Evolutionary conservation across 2,113 vertebrate genomes (phyloP), one percentile per base, ranked within the genome.

Genomic region (Propithecus coquereli): DNA sequence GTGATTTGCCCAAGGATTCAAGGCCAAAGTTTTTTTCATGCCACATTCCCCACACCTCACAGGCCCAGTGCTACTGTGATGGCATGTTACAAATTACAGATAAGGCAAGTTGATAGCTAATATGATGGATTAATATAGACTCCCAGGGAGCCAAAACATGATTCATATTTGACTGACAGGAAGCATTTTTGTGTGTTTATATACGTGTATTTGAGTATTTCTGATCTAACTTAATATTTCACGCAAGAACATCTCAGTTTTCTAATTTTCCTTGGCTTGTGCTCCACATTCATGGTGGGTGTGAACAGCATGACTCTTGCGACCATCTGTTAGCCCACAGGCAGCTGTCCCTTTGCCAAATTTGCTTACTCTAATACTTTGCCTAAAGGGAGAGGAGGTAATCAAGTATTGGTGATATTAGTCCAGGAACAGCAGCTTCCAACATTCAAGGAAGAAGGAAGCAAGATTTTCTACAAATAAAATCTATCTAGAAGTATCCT

Each of bases 291-390:
- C 57, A 54, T 43, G 59, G 45, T 82, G 25, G 25, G n/a, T 18
- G 16, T 92, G 82, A 86, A 85, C 91, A 70, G 8, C 37, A 25
- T 52, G 40, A 82, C 66, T 93, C 59, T 94, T 96, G 87, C 87
- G 90, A 93, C 95, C 76, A 71, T 96, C 74, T 88, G 82, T 90
- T 95, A 59, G 40, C 77, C 71, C 94, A 73, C 47, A 96, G 25
- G 61, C 80, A 77, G 37, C 71, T 85, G 40, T 52, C 73, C 34
- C 85, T 87, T 87, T 83, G 66, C 89, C 79, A 82, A 2, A 70
- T 85, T 94, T 94, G 66, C 70, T 90, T 90, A 54, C 65, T 83
- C 65, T 83, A n/a, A 76, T 82, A 43, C 68, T 79, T 68, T 74
- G 37, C 71, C 71, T 74, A 68, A 83, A 96, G 88, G 83, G 47